phyloP scores from a whole-genome alignment of 92 coral and sea anemone species.

The Umimayanthus kanabou region DNA sequence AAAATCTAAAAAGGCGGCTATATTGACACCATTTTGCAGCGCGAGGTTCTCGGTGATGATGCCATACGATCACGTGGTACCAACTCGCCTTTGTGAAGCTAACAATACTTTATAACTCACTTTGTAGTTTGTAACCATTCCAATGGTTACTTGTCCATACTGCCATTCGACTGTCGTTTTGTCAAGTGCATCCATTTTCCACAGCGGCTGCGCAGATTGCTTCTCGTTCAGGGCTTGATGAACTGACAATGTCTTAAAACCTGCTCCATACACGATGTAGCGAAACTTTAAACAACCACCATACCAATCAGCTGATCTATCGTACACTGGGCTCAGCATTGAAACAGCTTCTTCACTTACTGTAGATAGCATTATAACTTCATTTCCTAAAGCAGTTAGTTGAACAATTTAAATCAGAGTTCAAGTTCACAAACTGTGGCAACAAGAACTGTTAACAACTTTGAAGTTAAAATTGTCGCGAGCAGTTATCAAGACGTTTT shows the following conservation, averaged over 20 bases:
- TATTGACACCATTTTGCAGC: too few relatives aligned
- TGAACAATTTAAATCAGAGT: background rate
- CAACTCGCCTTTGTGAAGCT: too few relatives aligned
- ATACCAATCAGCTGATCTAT: constrained; percentile 57
- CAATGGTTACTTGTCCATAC: constrained; percentile 59
- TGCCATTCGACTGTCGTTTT: constrained; percentile 40
- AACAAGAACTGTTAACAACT: too few relatives aligned
- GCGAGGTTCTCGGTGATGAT: too few relatives aligned
- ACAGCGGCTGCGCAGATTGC: constrained; percentile 49
- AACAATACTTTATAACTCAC: constrained; percentile 1
- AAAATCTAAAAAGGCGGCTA: too few relatives aligned
- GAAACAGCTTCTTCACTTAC: constrained; percentile 11
- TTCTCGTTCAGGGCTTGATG: constrained; percentile 44
- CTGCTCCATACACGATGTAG: constrained; percentile 59
- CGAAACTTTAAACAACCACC: constrained; percentile 59
- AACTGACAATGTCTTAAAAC: constrained; percentile 41
- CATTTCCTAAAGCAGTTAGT: background rate
- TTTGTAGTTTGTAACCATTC: constrained; percentile 45
- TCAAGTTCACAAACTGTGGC: background rate
- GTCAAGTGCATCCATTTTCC: constrained; percentile 43
- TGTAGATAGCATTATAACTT: constrained; percentile 23
- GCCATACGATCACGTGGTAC: too few relatives aligned
- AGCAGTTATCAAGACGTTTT: too few relatives aligned
- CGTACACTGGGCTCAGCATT: constrained; percentile 48
- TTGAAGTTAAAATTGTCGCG: too few relatives aligned